phyloP scores from a whole-genome alignment of 1,140 invertebrate genomes.

The Heliothis subflexa region DNA sequence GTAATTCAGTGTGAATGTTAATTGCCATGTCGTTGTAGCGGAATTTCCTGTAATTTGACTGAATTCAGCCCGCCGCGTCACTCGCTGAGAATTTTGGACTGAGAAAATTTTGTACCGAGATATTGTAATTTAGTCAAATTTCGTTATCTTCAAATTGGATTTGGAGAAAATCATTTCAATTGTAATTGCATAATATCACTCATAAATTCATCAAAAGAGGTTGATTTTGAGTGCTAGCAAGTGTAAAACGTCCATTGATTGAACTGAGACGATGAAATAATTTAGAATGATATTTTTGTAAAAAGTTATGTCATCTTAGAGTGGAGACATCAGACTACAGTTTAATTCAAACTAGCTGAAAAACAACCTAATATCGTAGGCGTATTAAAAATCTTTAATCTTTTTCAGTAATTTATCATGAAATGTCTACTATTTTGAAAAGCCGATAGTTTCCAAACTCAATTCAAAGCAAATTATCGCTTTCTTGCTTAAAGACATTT shows the following conservation, averaged over 20 bases:
- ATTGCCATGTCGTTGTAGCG: conserved; percentile 29
- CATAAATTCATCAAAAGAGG: too few relatives aligned
- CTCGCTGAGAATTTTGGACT: conserved; percentile 25
- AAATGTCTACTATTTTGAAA: background rate
- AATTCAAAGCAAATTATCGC: conserved; percentile 34
- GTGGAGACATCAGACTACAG: background rate
- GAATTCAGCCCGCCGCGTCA: conserved; percentile 33
- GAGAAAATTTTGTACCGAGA: conserved; percentile 23
- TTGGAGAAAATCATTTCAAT: conserved; percentile 27
- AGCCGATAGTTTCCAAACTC: conserved; percentile 25
- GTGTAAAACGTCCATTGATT: background rate
- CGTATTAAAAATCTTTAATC: conserved; percentile 23
- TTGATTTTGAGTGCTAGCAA: background rate
- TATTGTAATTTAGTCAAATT: too few relatives aligned
- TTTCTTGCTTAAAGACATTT: conserved; percentile 18
- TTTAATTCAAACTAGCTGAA: background rate
- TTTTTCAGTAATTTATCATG: conserved; percentile 18
- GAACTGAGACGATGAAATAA: background rate
- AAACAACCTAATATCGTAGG: too few relatives aligned
- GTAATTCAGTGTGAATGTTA: conserved; percentile 38
- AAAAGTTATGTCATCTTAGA: background rate
- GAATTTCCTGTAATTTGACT: conserved; percentile 46
- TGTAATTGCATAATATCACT: too few relatives aligned
- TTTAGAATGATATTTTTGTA: background rate
- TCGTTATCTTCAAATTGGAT: background rate